Base-by-base conservation (phyloP, 2,797 vertebrate genomes). In the Bradypodion ventrale region DNA sequence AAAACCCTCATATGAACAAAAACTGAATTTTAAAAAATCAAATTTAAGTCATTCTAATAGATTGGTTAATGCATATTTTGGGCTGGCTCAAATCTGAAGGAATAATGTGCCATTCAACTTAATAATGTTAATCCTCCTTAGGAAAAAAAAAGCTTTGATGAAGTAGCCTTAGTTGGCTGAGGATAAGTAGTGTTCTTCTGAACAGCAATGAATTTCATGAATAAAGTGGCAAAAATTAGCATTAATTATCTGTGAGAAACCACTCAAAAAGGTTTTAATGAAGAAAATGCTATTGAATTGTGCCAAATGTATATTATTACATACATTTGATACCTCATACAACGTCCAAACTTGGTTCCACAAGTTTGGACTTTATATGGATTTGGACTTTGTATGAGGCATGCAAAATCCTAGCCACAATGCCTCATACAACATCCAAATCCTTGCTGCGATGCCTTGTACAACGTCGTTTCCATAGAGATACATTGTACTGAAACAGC, bases 101-200 rank as follows among this genome's bases (percentile, higher is more conserved):
- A 83, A 75, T 85, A 62, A 78, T 82, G 21, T 15, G n/a, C 77
- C 7, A 27, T 79, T 77, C 25, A 40, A 78, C 76, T n/a, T 87
- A 82, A 84, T 68, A 19, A 2, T 91, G 72, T 70, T 93, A 92
- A 91, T 88, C 89, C 85, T 90, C 40, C 86, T 89, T 84, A n/a
- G 88, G 52, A 23, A n/a, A n/a, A 42, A 85, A 59, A 73, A 86
- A 86, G 87, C 85, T 0, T 27, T 85, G 91, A 89, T 88, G 83
- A 88, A 82, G 59, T 78, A 80, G 83, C 90, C 87, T 89, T 87
- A 89, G 75, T 52, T 89, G 89, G 70, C 27, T 60, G 78, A 65
- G 40, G 78, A 88, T 88, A 91, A 89, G 12, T 46, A 84, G 35
- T 56, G 35, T 40, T 86, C 42, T 89, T 83, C 78, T 70, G 1